Percentiles rank a stretch among this genome's conserved stretches.
These are phyloP conservation scores for Prosopocoilus inquinatus DNA, from an alignment of 2,888 invertebrate genomes.

Conservation along the genomic window DNA sequence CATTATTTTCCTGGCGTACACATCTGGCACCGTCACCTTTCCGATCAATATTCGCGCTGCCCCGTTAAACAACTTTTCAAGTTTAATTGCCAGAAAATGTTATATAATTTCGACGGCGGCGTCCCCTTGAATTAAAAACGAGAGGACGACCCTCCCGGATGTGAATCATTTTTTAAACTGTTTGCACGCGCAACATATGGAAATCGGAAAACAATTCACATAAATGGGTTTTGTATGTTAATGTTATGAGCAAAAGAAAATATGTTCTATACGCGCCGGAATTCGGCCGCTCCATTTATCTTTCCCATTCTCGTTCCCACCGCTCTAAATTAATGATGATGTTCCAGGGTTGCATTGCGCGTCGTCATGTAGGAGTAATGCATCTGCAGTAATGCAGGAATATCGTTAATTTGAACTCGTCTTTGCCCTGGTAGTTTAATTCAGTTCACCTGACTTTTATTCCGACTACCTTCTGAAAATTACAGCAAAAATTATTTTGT, in stretches of 20 bases:
- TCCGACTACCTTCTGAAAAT: too few species aligned
- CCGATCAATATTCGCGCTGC: conserved; percentile 6
- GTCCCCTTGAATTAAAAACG: conserved; percentile 1
- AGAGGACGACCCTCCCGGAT: not conserved
- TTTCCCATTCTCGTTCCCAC: too few species aligned
- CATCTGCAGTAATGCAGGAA: too few species aligned
- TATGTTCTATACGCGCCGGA: not conserved
- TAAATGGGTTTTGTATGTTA: conserved; percentile 18
- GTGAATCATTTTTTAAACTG: conserved; percentile 6
- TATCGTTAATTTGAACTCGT: too few species aligned
- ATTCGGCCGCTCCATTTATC: too few species aligned
- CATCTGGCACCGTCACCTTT: conserved; percentile 2
- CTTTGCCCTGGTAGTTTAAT: too few species aligned
- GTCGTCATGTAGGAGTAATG: too few species aligned
- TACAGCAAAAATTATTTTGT: too few species aligned
- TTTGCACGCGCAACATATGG: conserved; percentile 9
- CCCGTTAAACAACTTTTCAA: conserved; percentile 12
- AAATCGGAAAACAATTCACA: conserved; percentile 13
- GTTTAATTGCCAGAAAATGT: conserved; percentile 18
- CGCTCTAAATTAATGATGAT: too few species aligned
- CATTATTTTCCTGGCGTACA: not conserved
- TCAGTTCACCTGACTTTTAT: too few species aligned
- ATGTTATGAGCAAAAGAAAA: conserved; percentile 1
- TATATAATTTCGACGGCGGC: conserved; percentile 8
- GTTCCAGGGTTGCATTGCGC: too few species aligned